Base-by-base conservation (phyloP, 2,797 vertebrate genomes). In the Gymnocypris eckloni region DNA sequence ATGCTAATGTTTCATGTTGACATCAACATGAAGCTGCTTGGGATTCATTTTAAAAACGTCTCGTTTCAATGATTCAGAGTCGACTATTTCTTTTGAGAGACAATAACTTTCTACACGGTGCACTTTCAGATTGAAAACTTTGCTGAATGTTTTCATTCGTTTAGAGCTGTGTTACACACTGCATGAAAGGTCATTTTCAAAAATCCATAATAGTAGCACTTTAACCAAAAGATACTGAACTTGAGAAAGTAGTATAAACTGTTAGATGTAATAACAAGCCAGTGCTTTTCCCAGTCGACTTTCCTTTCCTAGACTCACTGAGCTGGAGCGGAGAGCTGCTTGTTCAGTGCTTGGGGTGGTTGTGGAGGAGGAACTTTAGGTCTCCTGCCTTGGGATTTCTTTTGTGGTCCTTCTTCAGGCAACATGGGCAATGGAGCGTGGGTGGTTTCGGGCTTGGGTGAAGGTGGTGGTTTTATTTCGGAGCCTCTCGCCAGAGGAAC, bases 281-380 rank as follows among this genome's bases (percentile, higher is more conserved):
- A 50, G 18, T 37, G 48, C 20, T n/a, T 39, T 69, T 71, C 37
- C 15, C 28, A 9, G 64, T 39, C 28, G 2, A 83, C 18, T 83
- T 52, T 67, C 59, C 37, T 64, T 28, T 83, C 71, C 56, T 50
- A 8, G 20, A 78, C 41, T 79, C 64, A 80, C 64, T 89, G 86
- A 59, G 82, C 79, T 50, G 82, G 61, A 28, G 75, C 83, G 4
- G 87, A 89, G 69, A 94, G 84, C 28, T 90, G 82, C 76, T 95
- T 95, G 7, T 76, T 76, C 28, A 93, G 89, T 10, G 91, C 75
- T 0, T 88, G 92, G 0, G 95, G 95, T 54, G 95, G 95, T 56
- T 93, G 94, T 0, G 95, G 95, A 15, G 95, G 95, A 6, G 95
- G 95, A 69, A 93, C 92, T 18, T 86, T 94, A 18, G 95, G 95